Conservation (phyloP, 2,888 invertebrate species). For the Spilosoma lubricipeda region DNA sequence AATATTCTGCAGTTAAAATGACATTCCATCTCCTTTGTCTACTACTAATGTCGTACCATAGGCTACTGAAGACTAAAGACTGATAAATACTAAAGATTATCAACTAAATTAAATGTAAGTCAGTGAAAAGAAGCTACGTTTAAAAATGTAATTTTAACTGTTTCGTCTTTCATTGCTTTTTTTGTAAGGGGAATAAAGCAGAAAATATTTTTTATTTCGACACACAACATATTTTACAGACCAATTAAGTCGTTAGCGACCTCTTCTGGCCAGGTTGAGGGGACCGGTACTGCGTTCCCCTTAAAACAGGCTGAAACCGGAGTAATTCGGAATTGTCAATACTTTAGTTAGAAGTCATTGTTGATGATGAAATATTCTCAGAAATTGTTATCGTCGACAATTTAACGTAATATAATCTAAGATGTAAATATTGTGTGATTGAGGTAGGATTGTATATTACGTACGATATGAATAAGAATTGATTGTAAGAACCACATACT, state of each 20-base stretch:
- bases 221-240: conserved; percentile 34
- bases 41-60: too few relatives aligned
- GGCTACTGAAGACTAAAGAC: too few relatives aligned
- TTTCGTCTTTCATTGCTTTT: conserved; percentile 31
- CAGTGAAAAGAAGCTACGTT: not conserved
- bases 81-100: too few relatives aligned
- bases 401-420: conserved; percentile 32
- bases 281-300: conserved; percentile 22
- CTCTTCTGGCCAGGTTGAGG: conserved; percentile 3
- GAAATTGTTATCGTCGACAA: conserved; percentile 33
- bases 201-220: conserved; percentile 24
- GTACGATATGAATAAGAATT: conserved; percentile 39
- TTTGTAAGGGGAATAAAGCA: conserved; percentile 32
- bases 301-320: conserved; percentile 22
- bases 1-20: too few relatives aligned
- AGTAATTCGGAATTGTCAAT: conserved; percentile 18
- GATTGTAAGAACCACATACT: conserved; percentile 48
- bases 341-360: conserved; percentile 18
- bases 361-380: conserved; percentile 32
- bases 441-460: conserved; percentile 45
- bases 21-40: too few relatives aligned
- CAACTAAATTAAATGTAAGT: not conserved
- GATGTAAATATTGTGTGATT: conserved; percentile 33
- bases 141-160: conserved; percentile 28
- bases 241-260: conserved; percentile 32